Conservation (phyloP, 2,113 vertebrate species). For the Siniperca chuatsi region DNA sequence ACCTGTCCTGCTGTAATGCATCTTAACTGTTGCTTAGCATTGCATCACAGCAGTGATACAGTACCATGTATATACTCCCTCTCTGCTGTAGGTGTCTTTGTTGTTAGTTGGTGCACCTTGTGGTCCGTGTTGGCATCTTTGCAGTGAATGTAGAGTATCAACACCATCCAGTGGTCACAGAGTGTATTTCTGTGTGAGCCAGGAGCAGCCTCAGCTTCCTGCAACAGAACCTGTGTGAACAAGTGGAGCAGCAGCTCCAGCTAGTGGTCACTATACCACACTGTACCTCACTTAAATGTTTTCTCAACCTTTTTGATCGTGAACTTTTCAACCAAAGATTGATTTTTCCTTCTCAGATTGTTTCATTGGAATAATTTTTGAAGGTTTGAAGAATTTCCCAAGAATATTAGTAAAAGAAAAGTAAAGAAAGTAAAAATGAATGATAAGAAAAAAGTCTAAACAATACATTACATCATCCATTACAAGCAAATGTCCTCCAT, state of each 20-base stretch:
- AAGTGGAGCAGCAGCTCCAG: slow-evolving; percentile 43
- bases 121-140: neutral
- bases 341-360: neutral
- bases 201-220: neutral
- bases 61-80: neutral
- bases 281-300: neutral
- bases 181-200: neutral
- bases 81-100: slow-evolving; percentile 13
- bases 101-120: slow-evolving; percentile 5
- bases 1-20: neutral
- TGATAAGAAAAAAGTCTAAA: neutral
- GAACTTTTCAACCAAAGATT: neutral
- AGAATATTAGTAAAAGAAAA: neutral
- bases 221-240: neutral
- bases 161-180: slow-evolving; percentile 57
- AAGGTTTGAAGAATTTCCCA: neutral
- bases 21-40: slow-evolving; percentile 27
- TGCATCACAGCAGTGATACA: slow-evolving; percentile 42
- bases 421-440: neutral
- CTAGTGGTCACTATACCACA: slow-evolving; percentile 51
- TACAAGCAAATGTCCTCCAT: neutral
- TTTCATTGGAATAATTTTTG: neutral
- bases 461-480: neutral
- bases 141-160: neutral
- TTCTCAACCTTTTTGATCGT: neutral